Evolutionary conservation across 2,888 invertebrate species (phyloP), one percentile per base, ranked within the genome.

Genomic region (Lasius fuliginosus): DNA sequence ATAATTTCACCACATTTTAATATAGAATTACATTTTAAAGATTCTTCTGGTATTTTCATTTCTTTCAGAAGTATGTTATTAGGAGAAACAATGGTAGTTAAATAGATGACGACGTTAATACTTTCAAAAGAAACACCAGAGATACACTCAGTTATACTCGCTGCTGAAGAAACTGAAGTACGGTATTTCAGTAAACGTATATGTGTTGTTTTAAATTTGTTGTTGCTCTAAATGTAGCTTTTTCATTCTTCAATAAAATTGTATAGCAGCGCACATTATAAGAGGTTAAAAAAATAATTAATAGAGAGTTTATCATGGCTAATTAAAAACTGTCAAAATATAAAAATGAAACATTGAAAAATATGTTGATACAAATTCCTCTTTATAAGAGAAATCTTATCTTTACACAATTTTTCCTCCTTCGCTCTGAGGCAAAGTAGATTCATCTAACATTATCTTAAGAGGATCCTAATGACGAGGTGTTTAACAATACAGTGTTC

Each of bases 61-160:
- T 23, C 30, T 62, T 64, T 15, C 53, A 30, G 1, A 58, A 56
- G 30, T 30, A 11, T 69, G 30, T 77, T 77, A 58, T 77, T 40
- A 42, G 15, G 58, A 42, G 30, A 69, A 77, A 77, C 40, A 77
- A 46, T 12, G 40, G 58, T 56, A 40, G 30, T 77, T 77, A 77
- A 30, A 69, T 9, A 58, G 15, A 15, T 53, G 56, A 69, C 30
- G 53, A 65, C 40, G 53, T 53, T 67, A 77, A 69, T 58, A 9
- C 15, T 77, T 58, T 5, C n/a, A 33, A 58, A 42, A 53, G 40
- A 77, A 53, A 76, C 18, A 33, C 12, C n/a, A 23, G 56, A 77
- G 30, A 42, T n/a, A 18, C 6, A 36, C 27, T 30, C 15, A 12
- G 6, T 56, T 56, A 27, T 67, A 27, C 12, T 18, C 12, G n/a